Percentiles rank a stretch among this genome's conserved stretches.
Evolutionary conservation across 2,797 vertebrate species (phyloP).

Genomic region (Monodelphis domestica): DNA sequence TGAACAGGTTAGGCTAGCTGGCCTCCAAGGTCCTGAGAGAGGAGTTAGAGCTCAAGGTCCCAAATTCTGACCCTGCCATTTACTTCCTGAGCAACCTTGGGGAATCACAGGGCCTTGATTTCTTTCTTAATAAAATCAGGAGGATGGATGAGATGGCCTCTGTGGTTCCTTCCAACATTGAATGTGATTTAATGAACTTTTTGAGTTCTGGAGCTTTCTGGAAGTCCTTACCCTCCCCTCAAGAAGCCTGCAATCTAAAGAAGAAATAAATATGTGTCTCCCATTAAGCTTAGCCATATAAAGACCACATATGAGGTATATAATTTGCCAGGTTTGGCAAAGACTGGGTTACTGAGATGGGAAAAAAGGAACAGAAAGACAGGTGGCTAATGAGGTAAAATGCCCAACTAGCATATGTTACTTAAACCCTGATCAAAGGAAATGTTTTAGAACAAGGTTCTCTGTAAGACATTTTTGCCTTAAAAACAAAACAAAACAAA

Average conservation of each 20-base stretch:
- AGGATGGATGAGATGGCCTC: background rate
- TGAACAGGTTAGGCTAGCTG: background rate
- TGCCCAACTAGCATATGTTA: conserved; percentile 37
- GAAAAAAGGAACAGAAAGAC: conserved; percentile 66
- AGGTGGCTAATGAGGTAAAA: conserved; percentile 65
- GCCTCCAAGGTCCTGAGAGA: background rate
- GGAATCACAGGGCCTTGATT: background rate
- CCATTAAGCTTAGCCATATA: conserved; percentile 64
- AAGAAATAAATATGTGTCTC: conserved; percentile 48
- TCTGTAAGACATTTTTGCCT: background rate
- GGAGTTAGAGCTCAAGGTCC: background rate
- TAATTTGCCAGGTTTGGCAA: conserved; percentile 67
- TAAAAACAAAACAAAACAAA: conserved; percentile 20
- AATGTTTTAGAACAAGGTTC: conserved; percentile 3
- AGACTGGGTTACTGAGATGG: conserved; percentile 66
- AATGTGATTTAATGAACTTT: background rate
- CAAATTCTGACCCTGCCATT: background rate
- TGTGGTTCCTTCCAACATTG: background rate
- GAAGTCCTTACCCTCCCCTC: conserved; percentile 1
- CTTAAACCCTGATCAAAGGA: conserved; percentile 45
- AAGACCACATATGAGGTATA: conserved; percentile 67
- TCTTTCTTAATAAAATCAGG: background rate
- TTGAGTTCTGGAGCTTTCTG: background rate
- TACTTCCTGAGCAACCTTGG: background rate
- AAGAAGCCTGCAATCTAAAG: conserved; percentile 60